Percentiles rank a stretch among this genome's conserved stretches.
Evolutionary conservation across 1,140 invertebrate species (phyloP).

Genomic region (Drosophila repleta): DNA sequence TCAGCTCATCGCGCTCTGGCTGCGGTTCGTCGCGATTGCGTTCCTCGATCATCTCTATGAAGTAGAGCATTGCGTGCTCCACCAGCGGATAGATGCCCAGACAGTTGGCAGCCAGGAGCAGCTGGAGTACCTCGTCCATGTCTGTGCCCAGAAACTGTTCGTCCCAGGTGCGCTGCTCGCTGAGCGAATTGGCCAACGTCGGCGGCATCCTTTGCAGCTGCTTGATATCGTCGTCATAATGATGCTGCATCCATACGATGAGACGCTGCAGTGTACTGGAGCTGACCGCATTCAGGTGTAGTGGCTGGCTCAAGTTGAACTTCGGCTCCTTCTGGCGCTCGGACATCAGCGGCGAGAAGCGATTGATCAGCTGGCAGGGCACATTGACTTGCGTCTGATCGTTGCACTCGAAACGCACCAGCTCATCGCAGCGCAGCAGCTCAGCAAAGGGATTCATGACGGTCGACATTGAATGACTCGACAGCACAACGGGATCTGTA

Average conservation of each 20-base stretch:
- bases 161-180: slow-evolving; percentile 21
- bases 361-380: slow-evolving; percentile 25
- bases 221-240: slow-evolving; percentile 12
- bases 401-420: slow-evolving; percentile 37
- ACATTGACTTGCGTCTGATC: slow-evolving; percentile 39
- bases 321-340: slow-evolving; percentile 4
- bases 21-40: slow-evolving; percentile 10
- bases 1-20: not conserved
- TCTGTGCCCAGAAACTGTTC: slow-evolving; percentile 16
- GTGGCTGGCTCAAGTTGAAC: slow-evolving; percentile 11
- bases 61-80: slow-evolving; percentile 19
- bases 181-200: not conserved
- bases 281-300: slow-evolving; percentile 26
- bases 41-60: slow-evolving; percentile 19
- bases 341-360: slow-evolving; percentile 26
- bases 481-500: not conserved
- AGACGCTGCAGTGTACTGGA: slow-evolving; percentile 31
- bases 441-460: not conserved
- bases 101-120: slow-evolving; percentile 42
- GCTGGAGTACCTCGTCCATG: slow-evolving; percentile 18
- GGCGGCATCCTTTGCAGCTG: slow-evolving; percentile 8
- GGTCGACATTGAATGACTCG: not conserved
- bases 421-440: not conserved
- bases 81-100: slow-evolving; percentile 38
- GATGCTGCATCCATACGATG: slow-evolving; percentile 50